A percentile compares a stretch with the other conserved stretches of the same genome.
Evolutionary conservation across 2,888 invertebrate genomes (phyloP).

Genomic region (Drosophila hamatofila): DNA sequence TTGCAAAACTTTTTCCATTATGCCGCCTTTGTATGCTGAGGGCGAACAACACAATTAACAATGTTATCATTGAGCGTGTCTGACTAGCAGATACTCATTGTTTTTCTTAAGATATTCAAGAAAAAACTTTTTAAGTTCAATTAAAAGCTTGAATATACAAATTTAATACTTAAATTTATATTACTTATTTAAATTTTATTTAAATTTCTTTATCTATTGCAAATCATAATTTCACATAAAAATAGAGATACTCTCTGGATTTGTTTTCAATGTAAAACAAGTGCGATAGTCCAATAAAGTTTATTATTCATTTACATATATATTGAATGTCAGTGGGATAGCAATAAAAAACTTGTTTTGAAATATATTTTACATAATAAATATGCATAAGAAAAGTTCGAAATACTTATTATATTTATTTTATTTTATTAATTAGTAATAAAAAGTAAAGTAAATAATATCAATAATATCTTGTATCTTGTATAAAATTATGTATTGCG

Average conservation of each 20-base stretch:
- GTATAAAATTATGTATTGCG: no score
- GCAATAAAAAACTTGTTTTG: background rate
- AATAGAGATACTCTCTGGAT: background rate
- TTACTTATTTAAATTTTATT: background rate
- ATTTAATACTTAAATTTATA: no score
- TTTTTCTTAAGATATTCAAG: background rate
- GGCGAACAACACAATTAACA: conserved; percentile 9
- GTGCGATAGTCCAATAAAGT: background rate
- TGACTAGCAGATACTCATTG: conserved; percentile 2
- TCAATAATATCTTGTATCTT: no score
- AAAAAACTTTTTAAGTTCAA: background rate
- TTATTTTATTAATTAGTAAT: background rate
- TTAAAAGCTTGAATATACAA: background rate
- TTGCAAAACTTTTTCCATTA: conserved; percentile 53
- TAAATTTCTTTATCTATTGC: background rate
- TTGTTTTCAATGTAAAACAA: background rate
- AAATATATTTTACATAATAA: background rate
- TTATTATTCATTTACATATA: background rate
- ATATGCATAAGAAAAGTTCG: background rate
- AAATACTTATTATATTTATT: background rate
- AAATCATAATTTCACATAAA: background rate
- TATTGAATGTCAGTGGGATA: no score
- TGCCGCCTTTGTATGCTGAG: conserved; percentile 17
- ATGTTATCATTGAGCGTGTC: background rate
- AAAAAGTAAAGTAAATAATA: no score